Conservation (phyloP, 1,140 invertebrate genomes). For the Amphibalanus amphitrite region DNA sequence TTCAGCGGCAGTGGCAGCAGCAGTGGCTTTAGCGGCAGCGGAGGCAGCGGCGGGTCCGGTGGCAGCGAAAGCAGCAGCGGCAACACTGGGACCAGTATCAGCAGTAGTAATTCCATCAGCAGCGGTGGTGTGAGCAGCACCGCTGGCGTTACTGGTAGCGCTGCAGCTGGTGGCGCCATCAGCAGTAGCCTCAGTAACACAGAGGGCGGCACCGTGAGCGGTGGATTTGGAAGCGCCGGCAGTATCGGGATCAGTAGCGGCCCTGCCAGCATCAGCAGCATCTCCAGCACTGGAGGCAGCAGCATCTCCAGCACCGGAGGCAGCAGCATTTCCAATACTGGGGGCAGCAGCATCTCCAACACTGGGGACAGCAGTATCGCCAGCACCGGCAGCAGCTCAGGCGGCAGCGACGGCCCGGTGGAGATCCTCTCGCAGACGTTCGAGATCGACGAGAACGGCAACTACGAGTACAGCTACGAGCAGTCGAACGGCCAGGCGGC, state of each 20-base stretch:
- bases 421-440: neutral
- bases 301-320: neutral
- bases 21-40: no score
- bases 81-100: neutral
- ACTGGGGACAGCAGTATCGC: neutral
- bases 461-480: neutral
- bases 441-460: neutral
- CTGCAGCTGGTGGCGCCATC: no score
- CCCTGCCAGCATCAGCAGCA: neutral
- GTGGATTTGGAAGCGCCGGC: neutral
- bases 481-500: neutral
- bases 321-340: neutral
- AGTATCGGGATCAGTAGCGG: neutral
- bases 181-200: neutral
- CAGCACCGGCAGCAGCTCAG: neutral
- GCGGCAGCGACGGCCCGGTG: neutral
- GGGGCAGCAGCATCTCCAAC: neutral
- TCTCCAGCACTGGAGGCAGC: neutral
- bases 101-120: neutral
- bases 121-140: neutral
- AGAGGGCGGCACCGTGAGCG: neutral
- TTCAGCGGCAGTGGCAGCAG: no score
- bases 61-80: neutral
- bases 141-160: neutral
- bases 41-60: neutral